These are phyloP conservation scores for Grantiella picta DNA, from an alignment of 2,113 vertebrate species.

Conservation along the genomic window DNA sequence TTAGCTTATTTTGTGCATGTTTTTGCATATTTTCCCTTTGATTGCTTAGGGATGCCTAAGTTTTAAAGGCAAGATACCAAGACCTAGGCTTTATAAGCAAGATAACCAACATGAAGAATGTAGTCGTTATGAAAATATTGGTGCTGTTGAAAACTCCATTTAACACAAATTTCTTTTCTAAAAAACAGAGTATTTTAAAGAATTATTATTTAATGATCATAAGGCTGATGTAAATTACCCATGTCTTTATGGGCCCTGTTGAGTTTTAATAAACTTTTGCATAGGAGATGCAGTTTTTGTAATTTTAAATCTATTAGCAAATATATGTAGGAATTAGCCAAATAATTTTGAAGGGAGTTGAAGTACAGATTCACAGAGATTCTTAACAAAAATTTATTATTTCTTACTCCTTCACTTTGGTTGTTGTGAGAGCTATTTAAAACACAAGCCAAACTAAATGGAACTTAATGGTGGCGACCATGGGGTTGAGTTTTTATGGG, in stretches of 20 bases:
- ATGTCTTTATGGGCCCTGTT: neutral
- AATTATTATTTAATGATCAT: neutral
- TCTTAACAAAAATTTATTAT: neutral
- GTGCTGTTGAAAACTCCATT: neutral
- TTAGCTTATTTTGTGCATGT: neutral
- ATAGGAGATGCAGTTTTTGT: neutral
- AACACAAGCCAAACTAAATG: neutral
- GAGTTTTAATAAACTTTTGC: neutral
- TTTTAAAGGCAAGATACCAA: neutral
- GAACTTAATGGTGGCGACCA: neutral
- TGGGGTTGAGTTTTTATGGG: neutral
- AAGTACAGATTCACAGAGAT: neutral
- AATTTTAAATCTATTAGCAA: neutral
- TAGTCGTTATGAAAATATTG: neutral
- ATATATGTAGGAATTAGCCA: neutral
- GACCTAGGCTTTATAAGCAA: neutral
- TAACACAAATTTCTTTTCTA: accelerated
- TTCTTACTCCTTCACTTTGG: neutral
- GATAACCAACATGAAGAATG: neutral
- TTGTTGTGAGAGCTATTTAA: neutral
- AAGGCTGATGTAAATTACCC: neutral
- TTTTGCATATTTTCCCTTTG: neutral
- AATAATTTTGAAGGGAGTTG: neutral
- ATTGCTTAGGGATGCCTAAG: neutral
- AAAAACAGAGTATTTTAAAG: neutral